Evolutionary conservation across 2,888 invertebrate genomes (phyloP).

Genomic region (Ichneumoninae sp.): DNA sequence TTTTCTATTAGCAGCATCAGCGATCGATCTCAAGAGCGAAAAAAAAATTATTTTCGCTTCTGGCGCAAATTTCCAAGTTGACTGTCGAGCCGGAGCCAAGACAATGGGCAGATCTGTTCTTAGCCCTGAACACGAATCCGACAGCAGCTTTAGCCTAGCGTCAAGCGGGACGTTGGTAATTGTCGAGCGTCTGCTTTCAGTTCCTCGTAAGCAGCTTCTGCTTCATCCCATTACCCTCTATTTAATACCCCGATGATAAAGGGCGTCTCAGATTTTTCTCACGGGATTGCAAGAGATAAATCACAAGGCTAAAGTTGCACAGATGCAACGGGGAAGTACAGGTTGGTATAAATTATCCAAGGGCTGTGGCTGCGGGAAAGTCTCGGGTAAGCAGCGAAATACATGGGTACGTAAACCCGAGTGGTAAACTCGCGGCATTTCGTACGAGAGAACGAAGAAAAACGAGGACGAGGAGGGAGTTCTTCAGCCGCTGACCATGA

Average conservation of each 20-base stretch:
- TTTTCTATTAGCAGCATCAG: no score
- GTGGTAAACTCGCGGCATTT: slow-evolving; percentile 17
- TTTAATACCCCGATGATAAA: not conserved
- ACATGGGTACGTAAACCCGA: slow-evolving; percentile 28
- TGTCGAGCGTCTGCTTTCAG: not conserved
- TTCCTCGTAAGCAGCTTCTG: not conserved
- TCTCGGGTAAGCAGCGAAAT: slow-evolving; percentile 39
- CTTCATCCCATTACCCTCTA: not conserved
- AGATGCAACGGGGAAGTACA: slow-evolving; percentile 19
- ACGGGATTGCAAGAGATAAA: not conserved
- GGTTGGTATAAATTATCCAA: slow-evolving; percentile 47
- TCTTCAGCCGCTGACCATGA: slow-evolving; percentile 15
- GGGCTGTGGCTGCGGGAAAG: slow-evolving; percentile 19
- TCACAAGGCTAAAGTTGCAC: not conserved
- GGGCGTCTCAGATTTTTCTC: not conserved
- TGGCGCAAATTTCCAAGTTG: no score
- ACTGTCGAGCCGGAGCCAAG: no score
- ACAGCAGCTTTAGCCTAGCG: no score
- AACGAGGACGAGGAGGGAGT: slow-evolving; percentile 10
- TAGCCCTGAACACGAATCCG: no score
- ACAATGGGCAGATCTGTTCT: no score
- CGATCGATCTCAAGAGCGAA: no score
- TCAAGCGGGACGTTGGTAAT: no score
- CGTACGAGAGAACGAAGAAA: slow-evolving; percentile 24
- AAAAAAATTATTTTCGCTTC: no score